Evolutionary conservation across 2,797 vertebrate genomes (phyloP).

Genomic region (Neopelma chrysocephalum): DNA sequence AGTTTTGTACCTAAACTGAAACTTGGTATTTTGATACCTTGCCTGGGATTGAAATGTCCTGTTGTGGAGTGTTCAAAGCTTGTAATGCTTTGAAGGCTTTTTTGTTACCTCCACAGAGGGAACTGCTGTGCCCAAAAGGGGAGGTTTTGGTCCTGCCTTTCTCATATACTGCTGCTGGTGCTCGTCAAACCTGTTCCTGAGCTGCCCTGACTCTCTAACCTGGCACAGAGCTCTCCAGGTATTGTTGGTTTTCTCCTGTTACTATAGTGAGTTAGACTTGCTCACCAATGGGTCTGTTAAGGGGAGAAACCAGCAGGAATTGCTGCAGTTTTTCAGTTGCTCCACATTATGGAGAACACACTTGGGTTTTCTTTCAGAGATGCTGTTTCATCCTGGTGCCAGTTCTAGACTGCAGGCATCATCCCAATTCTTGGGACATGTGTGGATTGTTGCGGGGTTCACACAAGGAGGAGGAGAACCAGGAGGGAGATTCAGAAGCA

Average conservation of each 20-base stretch:
- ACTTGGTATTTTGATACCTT: neutral
- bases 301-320: neutral
- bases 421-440: fast-evolving
- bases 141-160: neutral
- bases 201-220: neutral
- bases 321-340: neutral
- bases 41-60: neutral
- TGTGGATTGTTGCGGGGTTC: neutral
- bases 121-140: neutral
- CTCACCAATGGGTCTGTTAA: neutral
- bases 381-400: neutral
- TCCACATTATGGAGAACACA: fast-evolving
- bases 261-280: neutral
- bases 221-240: neutral
- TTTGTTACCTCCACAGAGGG: neutral
- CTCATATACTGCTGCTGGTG: neutral
- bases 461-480: neutral
- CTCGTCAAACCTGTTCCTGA: constrained; percentile 21
- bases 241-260: neutral
- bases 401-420: neutral
- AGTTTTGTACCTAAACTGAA: neutral
- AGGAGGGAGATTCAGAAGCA: neutral
- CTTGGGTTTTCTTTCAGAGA: neutral
- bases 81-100: neutral
- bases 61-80: neutral